These are phyloP conservation scores for Scatophagus argus DNA, from an alignment of 2,113 vertebrate genomes.

Conservation along the genomic window DNA sequence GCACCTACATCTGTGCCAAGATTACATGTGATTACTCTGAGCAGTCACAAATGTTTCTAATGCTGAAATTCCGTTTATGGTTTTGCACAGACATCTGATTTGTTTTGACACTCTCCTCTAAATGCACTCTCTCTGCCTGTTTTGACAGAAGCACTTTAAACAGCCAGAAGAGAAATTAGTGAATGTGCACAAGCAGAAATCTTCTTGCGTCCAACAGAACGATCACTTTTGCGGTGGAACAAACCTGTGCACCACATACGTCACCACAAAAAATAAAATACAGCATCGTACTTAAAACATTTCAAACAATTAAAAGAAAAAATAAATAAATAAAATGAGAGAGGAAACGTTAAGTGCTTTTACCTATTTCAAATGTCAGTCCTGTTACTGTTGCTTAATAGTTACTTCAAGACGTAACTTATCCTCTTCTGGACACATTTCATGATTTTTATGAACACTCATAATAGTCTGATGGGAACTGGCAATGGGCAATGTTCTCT, in stretches of 20 bases:
- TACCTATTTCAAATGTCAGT: constrained; percentile 6
- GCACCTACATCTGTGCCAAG: constrained; percentile 33
- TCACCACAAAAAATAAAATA: neutral
- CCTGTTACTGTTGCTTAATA: neutral
- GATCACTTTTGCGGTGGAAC: neutral
- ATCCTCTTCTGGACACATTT: neutral
- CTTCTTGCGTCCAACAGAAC: neutral
- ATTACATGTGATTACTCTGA: constrained; percentile 32
- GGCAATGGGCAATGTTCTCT: neutral
- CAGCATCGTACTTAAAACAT: too few species aligned
- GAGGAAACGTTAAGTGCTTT: constrained; percentile 1
- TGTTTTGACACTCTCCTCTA: constrained; percentile 18
- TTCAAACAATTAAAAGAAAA: too few species aligned
- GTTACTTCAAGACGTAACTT: neutral
- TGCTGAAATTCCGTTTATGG: neutral
- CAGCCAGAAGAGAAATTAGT: neutral
- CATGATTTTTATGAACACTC: neutral
- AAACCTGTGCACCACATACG: too few species aligned
- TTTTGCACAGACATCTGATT: constrained; percentile 14
- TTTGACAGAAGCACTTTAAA: neutral
- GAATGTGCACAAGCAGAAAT: neutral
- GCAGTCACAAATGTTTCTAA: constrained; percentile 7
- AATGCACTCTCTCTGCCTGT: constrained; percentile 3
- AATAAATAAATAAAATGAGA: too few species aligned
- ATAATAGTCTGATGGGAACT: constrained; percentile 4